These are phyloP conservation scores for Drosophila falleni DNA, from an alignment of 2,888 invertebrate species.

Conservation along the genomic window DNA sequence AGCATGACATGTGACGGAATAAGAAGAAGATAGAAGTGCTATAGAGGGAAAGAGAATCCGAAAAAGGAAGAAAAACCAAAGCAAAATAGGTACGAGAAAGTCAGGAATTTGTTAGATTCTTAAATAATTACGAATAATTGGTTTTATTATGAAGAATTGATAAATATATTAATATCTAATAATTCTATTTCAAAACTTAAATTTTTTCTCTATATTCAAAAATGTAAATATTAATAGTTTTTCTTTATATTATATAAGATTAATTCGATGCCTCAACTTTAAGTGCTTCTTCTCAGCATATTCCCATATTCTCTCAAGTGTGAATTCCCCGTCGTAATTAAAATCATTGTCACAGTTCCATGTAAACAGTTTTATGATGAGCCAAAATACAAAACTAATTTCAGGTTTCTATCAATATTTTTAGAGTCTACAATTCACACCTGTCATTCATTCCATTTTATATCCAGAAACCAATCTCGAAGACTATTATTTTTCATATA, in stretches of 20 bases:
- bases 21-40: background rate
- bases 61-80: background rate
- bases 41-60: background rate
- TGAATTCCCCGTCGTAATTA: background rate
- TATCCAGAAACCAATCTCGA: constrained; percentile 16
- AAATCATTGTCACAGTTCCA: background rate
- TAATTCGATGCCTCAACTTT: background rate
- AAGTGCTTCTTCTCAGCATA: background rate
- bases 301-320: background rate
- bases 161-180: background rate
- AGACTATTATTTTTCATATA: constrained; percentile 32
- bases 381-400: constrained; percentile 35
- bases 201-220: background rate
- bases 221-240: background rate
- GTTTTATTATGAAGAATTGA: background rate
- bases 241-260: too few relatives aligned
- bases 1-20: constrained; percentile 40
- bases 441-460: constrained; percentile 32
- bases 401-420: constrained; percentile 18
- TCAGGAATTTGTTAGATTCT: constrained; percentile 3
- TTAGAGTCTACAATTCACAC: constrained; percentile 50
- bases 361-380: constrained; percentile 49
- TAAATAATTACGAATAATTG: background rate
- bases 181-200: too few relatives aligned
- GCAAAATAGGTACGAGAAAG: background rate